A percentile compares a stretch with the other conserved stretches of the same genome.
Conservation (phyloP, 2,797 vertebrate genomes). For the Hyperoplus lanceolatus region DNA sequence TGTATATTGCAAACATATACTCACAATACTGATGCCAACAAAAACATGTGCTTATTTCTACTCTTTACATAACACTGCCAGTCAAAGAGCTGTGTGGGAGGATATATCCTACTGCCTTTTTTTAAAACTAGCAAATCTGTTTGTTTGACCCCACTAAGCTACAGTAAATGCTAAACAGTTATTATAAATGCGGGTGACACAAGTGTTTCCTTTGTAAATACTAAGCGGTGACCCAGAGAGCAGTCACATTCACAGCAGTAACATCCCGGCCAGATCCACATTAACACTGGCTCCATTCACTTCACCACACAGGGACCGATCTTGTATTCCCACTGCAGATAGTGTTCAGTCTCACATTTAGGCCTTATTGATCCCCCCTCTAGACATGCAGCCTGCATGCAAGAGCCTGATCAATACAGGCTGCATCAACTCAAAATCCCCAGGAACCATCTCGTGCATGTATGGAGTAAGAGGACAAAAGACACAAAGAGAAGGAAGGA, state of each 20-base stretch:
- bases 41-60: slow-evolving; percentile 9
- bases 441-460: background rate
- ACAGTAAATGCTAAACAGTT: slow-evolving; percentile 3
- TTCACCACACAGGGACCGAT: slow-evolving; percentile 16
- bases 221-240: slow-evolving; percentile 15
- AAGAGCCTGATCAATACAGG: slow-evolving; percentile 55
- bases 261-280: background rate
- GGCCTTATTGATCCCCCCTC: slow-evolving; percentile 52
- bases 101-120: background rate
- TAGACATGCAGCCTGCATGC: slow-evolving; percentile 43
- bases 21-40: slow-evolving; percentile 3
- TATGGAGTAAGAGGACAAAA: background rate
- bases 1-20: background rate
- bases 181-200: slow-evolving; percentile 10
- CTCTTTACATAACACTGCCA: slow-evolving; percentile 38
- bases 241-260: background rate
- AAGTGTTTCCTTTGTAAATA: slow-evolving; percentile 17
- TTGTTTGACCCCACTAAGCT: background rate
- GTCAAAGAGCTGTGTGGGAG: slow-evolving; percentile 47
- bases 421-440: background rate
- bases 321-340: slow-evolving; percentile 22
- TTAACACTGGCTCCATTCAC: slow-evolving; percentile 33
- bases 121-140: background rate
- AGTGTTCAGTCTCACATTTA: slow-evolving; percentile 27
- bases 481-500: slow-evolving; percentile 2